These are phyloP conservation scores for Buceros bicornis DNA, from an alignment of 2,797 vertebrate species.

Conservation along the genomic window DNA sequence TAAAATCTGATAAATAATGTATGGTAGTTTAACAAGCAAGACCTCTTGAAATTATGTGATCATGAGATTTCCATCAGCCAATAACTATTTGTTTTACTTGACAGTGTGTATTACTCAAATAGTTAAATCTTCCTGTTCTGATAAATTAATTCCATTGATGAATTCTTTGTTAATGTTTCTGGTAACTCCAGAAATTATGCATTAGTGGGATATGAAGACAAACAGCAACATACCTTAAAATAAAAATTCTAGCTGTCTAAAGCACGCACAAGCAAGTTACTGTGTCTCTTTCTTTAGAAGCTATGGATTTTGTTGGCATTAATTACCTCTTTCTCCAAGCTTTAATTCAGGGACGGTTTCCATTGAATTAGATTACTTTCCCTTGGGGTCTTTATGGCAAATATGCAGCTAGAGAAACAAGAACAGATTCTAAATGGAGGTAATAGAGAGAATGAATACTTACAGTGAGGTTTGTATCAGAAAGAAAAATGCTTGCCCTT, in stretches of 20 bases:
- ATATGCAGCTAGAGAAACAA: not conserved
- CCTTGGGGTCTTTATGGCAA: not conserved
- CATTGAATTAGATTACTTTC: not conserved
- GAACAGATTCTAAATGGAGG: not conserved
- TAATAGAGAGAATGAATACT: not conserved
- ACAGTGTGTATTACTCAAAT: not conserved
- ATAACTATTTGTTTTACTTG: slow-evolving; percentile 20
- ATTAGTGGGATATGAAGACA: not conserved
- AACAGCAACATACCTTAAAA: not conserved
- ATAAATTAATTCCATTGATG: not conserved
- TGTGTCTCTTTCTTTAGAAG: not conserved
- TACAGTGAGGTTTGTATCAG: not conserved
- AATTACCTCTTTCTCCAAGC: not conserved
- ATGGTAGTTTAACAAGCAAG: not conserved
- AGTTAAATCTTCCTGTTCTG: not conserved
- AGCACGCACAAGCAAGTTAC: not conserved
- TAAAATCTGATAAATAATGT: not conserved
- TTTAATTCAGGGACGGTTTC: not conserved
- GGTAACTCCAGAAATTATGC: not conserved
- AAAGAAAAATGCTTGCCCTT: not conserved
- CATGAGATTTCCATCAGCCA: not conserved
- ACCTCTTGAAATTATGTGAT: slow-evolving; percentile 26
- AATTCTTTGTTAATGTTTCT: not conserved
- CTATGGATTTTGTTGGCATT: not conserved
- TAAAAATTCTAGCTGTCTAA: not conserved